Percentiles rank a stretch among this genome's conserved stretches.
phyloP scores from a whole-genome alignment of 2,888 invertebrate genomes.

The Timema cristinae region DNA sequence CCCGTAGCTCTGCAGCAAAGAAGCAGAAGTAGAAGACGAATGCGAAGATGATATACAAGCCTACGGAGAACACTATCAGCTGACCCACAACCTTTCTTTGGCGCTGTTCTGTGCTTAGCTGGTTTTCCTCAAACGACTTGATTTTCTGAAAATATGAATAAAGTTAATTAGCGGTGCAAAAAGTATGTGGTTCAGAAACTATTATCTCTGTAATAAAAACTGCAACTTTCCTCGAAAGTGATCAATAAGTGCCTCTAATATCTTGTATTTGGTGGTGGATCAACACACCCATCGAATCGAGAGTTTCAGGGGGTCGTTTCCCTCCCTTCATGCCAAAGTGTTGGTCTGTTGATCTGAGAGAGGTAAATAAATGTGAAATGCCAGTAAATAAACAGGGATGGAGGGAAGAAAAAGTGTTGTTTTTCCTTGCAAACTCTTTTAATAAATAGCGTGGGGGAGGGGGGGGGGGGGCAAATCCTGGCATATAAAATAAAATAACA shows the following conservation, averaged over 20 bases:
- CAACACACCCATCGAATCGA: neutral
- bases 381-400: too few species aligned
- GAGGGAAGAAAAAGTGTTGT: too few species aligned
- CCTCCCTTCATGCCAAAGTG: neutral
- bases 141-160: conserved; percentile 55
- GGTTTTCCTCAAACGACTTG: conserved; percentile 73
- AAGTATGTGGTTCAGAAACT: neutral
- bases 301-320: neutral
- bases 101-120: conserved; percentile 71
- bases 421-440: too few species aligned
- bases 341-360: too few species aligned
- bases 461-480: too few species aligned
- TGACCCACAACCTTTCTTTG: conserved; percentile 79
- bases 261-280: too few species aligned
- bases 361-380: too few species aligned
- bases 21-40: conserved; percentile 75
- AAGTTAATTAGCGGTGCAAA: conserved; percentile 23
- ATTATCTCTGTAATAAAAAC: neutral
- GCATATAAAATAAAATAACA: too few species aligned
- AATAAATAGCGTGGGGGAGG: too few species aligned
- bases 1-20: conserved; percentile 69
- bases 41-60: conserved; percentile 60
- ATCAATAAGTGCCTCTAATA: too few species aligned
- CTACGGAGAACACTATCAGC: conserved; percentile 58
- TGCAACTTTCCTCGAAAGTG: too few species aligned